A percentile compares a stretch with the other conserved stretches of the same genome.
These are phyloP conservation scores for Montipora efflorescens DNA, from an alignment of 64 coral and sea anemone genomes.

Conservation along the genomic window DNA sequence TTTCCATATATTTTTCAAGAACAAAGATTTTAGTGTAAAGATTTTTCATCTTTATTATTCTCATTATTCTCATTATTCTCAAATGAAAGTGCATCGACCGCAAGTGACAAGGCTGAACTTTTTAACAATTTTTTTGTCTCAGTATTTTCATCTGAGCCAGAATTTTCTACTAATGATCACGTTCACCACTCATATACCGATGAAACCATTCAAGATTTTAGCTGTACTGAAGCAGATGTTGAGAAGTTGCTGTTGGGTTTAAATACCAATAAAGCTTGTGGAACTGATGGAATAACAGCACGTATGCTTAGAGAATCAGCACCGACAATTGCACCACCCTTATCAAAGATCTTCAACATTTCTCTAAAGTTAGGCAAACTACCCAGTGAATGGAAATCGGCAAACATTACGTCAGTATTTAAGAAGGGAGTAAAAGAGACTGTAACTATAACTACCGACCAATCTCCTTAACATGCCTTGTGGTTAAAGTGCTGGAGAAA, in stretches of 20 bases:
- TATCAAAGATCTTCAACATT: conserved; percentile 10
- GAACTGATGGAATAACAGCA: background rate
- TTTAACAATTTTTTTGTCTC: too few species aligned
- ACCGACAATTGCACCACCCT: too few species aligned
- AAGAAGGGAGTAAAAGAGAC: conserved; percentile 8
- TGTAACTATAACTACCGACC: background rate
- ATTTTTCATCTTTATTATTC: too few species aligned
- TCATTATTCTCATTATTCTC: too few species aligned
- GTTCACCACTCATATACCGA: background rate
- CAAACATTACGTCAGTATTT: background rate
- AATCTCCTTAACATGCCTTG: conserved; percentile 2
- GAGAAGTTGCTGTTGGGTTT: too few species aligned
- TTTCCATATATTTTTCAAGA: too few species aligned
- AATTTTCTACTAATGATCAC: background rate
- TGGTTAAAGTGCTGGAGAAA: background rate
- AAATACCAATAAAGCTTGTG: background rate
- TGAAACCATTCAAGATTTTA: background rate
- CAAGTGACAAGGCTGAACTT: too few species aligned
- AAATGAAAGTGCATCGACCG: too few species aligned
- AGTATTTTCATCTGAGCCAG: background rate
- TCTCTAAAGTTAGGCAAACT: conserved; percentile 7
- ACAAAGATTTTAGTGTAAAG: too few species aligned
- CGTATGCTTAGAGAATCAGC: too few species aligned
- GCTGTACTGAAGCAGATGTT: background rate
- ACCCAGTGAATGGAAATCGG: conserved; percentile 37